These are phyloP conservation scores for Notodonta dromedarius DNA, from an alignment of 2,888 invertebrate species.

Conservation along the genomic window DNA sequence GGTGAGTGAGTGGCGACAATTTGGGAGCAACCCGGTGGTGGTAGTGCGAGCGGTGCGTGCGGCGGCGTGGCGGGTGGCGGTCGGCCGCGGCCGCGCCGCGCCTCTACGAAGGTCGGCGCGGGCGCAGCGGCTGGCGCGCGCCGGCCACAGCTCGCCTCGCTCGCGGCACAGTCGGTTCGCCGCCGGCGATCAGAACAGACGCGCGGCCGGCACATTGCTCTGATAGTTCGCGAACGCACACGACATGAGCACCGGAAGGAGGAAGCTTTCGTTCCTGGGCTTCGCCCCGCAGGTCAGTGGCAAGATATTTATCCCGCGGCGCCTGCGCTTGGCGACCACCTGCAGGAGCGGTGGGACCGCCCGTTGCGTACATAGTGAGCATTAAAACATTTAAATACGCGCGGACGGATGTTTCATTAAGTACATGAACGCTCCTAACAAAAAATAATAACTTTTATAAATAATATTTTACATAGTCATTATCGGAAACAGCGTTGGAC, in stretches of 20 bases:
- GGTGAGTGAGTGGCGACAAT: neutral
- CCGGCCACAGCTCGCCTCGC: slow-evolving; percentile 7
- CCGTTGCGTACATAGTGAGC: neutral
- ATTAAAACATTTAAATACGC: neutral
- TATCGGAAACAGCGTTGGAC: neutral
- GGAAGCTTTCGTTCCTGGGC: slow-evolving; percentile 90
- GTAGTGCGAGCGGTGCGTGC: neutral
- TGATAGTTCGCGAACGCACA: slow-evolving; percentile 21
- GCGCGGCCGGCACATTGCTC: slow-evolving; percentile 20
- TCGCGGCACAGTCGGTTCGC: slow-evolving; percentile 33
- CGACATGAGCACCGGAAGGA: slow-evolving; percentile 82
- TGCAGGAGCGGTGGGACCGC: neutral
- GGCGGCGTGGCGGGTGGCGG: neutral
- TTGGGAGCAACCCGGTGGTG: neutral
- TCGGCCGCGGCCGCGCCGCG: slow-evolving; percentile 1
- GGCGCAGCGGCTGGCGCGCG: slow-evolving; percentile 5
- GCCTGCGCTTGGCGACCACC: neutral
- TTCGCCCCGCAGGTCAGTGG: slow-evolving; percentile 85
- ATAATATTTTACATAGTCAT: neutral
- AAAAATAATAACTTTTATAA: neutral
- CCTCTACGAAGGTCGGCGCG: neutral
- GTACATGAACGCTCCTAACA: neutral
- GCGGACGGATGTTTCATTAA: neutral
- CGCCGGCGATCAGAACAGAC: slow-evolving; percentile 31
- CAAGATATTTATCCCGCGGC: neutral